Conservation (phyloP, 2,113 vertebrate genomes). For the Hippocampus abdominalis region DNA sequence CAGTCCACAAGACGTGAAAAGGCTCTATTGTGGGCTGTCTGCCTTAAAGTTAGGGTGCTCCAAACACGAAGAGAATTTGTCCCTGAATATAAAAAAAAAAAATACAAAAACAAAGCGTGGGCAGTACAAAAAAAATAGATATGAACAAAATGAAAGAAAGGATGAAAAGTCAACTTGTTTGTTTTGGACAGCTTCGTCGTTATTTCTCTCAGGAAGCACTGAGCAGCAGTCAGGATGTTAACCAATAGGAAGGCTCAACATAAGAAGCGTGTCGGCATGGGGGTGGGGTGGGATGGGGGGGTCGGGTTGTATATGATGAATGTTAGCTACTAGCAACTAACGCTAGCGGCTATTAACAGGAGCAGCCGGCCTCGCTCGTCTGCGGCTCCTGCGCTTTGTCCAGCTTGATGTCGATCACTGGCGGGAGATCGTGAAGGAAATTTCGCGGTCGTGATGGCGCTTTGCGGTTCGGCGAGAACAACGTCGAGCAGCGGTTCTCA, state of each 20-base stretch:
- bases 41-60: neutral
- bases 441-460: neutral
- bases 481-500: too few species aligned
- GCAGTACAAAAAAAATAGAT: too few species aligned
- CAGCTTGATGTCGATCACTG: slow-evolving; percentile 93
- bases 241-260: slow-evolving; percentile 83
- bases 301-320: slow-evolving; percentile 61
- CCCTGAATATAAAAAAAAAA: neutral
- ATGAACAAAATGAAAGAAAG: neutral
- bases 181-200: slow-evolving; percentile 82
- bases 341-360: slow-evolving; percentile 78
- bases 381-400: slow-evolving; percentile 86
- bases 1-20: neutral
- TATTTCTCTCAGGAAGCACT: slow-evolving; percentile 68
- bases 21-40: neutral
- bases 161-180: slow-evolving; percentile 11
- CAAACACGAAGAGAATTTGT: neutral
- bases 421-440: slow-evolving; percentile 69
- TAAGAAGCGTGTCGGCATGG: slow-evolving; percentile 75
- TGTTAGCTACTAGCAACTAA: slow-evolving; percentile 24
- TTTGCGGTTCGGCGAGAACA: too few species aligned
- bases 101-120: neutral
- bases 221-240: slow-evolving; percentile 62
- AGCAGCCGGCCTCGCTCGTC: slow-evolving; percentile 82
- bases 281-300: too few species aligned